Percentiles rank a stretch among this genome's conserved stretches.
Evolutionary conservation across 2,888 invertebrate species (phyloP).

Genomic region (Celastrina argiolus): DNA sequence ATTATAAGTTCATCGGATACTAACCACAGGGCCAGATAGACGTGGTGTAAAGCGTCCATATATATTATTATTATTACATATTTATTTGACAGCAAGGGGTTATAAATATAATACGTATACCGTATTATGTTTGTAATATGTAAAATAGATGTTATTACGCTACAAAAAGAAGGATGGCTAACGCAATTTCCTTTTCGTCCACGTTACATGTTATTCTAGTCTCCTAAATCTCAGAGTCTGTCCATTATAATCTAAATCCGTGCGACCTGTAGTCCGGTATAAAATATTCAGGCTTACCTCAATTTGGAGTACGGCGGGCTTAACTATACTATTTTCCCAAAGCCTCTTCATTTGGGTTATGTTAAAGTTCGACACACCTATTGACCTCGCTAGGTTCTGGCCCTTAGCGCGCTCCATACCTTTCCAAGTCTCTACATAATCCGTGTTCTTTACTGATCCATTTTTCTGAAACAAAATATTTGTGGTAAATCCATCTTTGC

Average conservation of each 20-base stretch:
- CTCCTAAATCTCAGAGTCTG: background rate
- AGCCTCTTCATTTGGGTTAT: slow-evolving; percentile 85
- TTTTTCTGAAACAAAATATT: slow-evolving; percentile 44
- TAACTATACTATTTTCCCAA: slow-evolving; percentile 79
- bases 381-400: slow-evolving; percentile 83
- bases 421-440: slow-evolving; percentile 87
- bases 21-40: too few relatives aligned
- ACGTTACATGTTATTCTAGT: background rate
- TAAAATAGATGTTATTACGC: too few relatives aligned
- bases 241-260: background rate
- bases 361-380: slow-evolving; percentile 94
- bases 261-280: slow-evolving; percentile 6
- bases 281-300: slow-evolving; percentile 53
- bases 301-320: slow-evolving; percentile 83
- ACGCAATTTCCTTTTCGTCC: background rate
- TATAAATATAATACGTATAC: too few relatives aligned
- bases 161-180: too few relatives aligned
- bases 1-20: too few relatives aligned
- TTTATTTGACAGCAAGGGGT: too few relatives aligned
- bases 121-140: too few relatives aligned
- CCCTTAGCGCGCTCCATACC: slow-evolving; percentile 86
- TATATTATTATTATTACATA: too few relatives aligned
- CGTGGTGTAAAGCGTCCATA: too few relatives aligned
- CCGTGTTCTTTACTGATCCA: slow-evolving; percentile 78
- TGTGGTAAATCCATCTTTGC: background rate